These are phyloP conservation scores for Plutella xylostella DNA, from an alignment of 2,888 invertebrate genomes.

Conservation along the genomic window DNA sequence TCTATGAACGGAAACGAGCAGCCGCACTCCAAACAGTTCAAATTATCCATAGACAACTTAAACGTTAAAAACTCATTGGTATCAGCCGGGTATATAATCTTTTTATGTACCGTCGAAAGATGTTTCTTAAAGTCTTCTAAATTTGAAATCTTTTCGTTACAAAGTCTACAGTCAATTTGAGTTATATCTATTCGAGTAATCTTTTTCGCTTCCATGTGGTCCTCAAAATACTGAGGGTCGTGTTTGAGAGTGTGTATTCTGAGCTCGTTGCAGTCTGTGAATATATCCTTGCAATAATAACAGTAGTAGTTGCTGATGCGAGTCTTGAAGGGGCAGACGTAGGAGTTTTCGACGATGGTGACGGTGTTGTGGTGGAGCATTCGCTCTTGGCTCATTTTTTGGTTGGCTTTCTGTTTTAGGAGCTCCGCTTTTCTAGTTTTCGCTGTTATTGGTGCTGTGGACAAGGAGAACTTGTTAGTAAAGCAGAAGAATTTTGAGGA, in stretches of 20 bases:
- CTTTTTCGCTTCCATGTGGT: constrained; percentile 29
- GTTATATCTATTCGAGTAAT: constrained; percentile 19
- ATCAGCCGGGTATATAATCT: constrained; percentile 1
- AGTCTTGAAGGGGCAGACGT: constrained; percentile 48
- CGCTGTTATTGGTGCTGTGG: neutral
- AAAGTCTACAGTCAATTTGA: constrained; percentile 10
- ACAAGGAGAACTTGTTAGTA: too few species aligned
- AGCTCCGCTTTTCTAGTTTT: neutral
- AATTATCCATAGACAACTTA: constrained; percentile 2
- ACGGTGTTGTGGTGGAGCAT: constrained; percentile 42
- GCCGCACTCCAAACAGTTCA: constrained; percentile 15
- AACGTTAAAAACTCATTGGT: constrained; percentile 6
- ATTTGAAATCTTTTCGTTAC: constrained; percentile 1
- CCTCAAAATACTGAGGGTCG: constrained; percentile 26
- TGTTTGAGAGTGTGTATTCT: constrained; percentile 3
- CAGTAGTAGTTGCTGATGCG: constrained; percentile 55
- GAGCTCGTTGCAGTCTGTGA: constrained; percentile 5
- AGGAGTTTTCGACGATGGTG: constrained; percentile 42
- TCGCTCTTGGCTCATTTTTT: constrained; percentile 21
- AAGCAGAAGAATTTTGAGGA: too few species aligned
- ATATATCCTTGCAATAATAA: constrained; percentile 46
- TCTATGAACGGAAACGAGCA: constrained; percentile 23
- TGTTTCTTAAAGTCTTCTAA: constrained; percentile 6
- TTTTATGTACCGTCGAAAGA: constrained; percentile 1
- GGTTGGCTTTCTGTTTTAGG: neutral